Evolutionary conservation across 1,140 invertebrate genomes (phyloP), one percentile per base, ranked within the genome.

Genomic region (Aphaenogaster floridana): DNA sequence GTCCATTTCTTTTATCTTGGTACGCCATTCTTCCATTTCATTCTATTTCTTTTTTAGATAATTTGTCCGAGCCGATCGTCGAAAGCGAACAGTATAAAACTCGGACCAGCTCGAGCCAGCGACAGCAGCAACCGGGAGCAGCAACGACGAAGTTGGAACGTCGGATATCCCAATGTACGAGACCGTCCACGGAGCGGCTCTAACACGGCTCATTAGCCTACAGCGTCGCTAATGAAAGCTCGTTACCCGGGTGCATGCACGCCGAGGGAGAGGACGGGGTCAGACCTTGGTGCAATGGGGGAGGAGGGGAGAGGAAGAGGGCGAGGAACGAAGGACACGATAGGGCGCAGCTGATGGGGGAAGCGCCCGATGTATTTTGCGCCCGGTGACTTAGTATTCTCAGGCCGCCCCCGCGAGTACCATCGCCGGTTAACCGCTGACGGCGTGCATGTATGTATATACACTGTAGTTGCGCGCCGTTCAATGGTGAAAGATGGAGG

Each of bases 201-300:
- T 89, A 95, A 94, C 94, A 94, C 87, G 92, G 93, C 94, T 95
- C 94, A 95, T 95, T 95, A 95, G 94, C 94, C 94, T 95, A 95
- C 94, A 95, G 93, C 93, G 92, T 95, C 94, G 94, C 94, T 95
- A 95, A 95, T 95, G 94, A 95, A 95, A 95, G 94, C 94, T 95
- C 94, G 94, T 95, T 95, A 94, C 93, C 92, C 90, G 93, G 90
- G 88, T 91, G 92, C 93, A 93, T 92, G 92, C 42, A 93, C 93
- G 93, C 86, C 88, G 80, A 83, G 84, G 68, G 68, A 66, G 69
- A 71, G 71, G 86, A 91, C 79, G 78, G 88, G 68, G 45, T 68
- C 54, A 50, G n/a, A 79, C 36, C n/a, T 42, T 64, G 36, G 11
- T 48, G 64, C 39, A 36, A 45, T 7, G 15, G 15, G 15, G 34